phyloP scores from a whole-genome alignment of 2,113 vertebrate species.

The Elephas maximus region DNA sequence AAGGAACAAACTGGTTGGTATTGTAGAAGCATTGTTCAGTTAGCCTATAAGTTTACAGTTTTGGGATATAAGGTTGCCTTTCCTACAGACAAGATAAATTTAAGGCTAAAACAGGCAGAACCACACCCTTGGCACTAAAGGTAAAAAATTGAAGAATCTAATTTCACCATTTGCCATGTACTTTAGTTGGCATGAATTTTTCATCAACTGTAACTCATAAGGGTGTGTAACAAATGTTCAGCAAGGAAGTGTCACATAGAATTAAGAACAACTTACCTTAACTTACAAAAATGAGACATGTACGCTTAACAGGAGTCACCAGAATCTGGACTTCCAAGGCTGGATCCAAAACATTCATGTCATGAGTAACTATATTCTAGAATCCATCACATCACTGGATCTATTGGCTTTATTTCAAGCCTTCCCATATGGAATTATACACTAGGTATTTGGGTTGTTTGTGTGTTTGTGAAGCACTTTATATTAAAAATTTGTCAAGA shows the following conservation, averaged over 20 bases:
- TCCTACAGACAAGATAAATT: not conserved
- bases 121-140: not conserved
- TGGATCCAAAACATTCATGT: not conserved
- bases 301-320: not conserved
- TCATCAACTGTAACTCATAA: not conserved
- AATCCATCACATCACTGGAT: not conserved
- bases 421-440: not conserved
- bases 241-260: not conserved
- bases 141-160: not conserved
- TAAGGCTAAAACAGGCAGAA: not conserved
- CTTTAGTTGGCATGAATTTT: not conserved
- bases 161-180: not conserved
- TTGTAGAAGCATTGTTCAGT: not conserved
- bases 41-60: slow-evolving; percentile 4
- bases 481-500: not conserved
- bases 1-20: not conserved
- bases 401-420: not conserved
- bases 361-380: not conserved
- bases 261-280: not conserved
- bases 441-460: not conserved
- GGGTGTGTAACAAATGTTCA: not conserved
- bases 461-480: not conserved
- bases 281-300: not conserved
- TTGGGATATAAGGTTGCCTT: not conserved
- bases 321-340: not conserved